These are phyloP conservation scores for Phainopepla nitens DNA, from an alignment of 2,113 vertebrate genomes.

Conservation along the genomic window DNA sequence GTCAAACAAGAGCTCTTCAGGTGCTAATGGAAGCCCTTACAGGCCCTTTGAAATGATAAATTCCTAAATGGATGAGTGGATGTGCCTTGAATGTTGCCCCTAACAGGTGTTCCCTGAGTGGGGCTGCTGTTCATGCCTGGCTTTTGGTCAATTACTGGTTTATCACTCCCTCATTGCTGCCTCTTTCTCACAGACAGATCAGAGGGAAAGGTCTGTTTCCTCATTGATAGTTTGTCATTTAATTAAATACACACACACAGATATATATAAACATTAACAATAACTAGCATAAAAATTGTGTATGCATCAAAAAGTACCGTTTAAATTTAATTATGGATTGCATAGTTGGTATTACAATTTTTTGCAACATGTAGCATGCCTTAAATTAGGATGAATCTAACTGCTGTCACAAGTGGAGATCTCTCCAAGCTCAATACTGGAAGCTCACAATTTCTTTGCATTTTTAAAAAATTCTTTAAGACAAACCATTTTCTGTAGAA, in stretches of 20 bases:
- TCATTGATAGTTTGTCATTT: neutral
- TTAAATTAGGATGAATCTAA: neutral
- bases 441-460: neutral
- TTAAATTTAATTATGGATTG: neutral
- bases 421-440: neutral
- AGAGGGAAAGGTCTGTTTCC: neutral
- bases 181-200: neutral
- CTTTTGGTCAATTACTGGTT: neutral
- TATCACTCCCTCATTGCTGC: accelerated
- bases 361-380: neutral
- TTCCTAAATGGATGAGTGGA: neutral
- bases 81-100: neutral
- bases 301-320: neutral
- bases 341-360: neutral
- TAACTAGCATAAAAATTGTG: neutral
- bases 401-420: neutral
- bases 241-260: too few species aligned
- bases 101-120: neutral
- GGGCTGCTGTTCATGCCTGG: neutral
- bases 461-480: neutral
- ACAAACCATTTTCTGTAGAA: neutral
- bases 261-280: neutral
- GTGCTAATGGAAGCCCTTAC: neutral
- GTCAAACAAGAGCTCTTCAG: neutral
- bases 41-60: neutral